Percentiles rank a stretch among this genome's conserved stretches.
Evolutionary conservation across 2,113 vertebrate species (phyloP).

Genomic region (Brienomyrus brachyistius): DNA sequence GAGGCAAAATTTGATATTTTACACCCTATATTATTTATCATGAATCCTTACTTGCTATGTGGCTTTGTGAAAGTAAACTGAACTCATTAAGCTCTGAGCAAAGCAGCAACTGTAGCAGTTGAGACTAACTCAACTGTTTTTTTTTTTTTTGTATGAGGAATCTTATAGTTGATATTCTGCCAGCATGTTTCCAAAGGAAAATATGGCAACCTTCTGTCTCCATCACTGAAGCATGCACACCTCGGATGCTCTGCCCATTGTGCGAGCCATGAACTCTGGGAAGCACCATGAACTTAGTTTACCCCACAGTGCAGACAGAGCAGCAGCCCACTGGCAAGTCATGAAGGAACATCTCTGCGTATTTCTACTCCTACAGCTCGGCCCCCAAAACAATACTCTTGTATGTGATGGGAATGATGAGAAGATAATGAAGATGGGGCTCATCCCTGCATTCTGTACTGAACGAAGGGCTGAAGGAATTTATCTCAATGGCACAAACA

Average conservation of each 20-base stretch:
- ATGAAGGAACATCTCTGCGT: conserved; percentile 28
- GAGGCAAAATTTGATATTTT: neutral
- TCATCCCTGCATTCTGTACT: conserved; percentile 22
- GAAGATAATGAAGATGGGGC: conserved; percentile 32
- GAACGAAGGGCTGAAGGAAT: conserved; percentile 40
- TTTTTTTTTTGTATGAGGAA: neutral
- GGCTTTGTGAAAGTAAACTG: neutral
- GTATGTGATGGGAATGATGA: conserved; percentile 33
- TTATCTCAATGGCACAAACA: conserved; percentile 46
- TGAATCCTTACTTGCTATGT: neutral
- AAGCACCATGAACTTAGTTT: conserved; percentile 59
- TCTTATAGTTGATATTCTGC: conserved; percentile 29
- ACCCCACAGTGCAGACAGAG: conserved; percentile 29
- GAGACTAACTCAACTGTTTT: neutral
- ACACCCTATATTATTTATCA: neutral
- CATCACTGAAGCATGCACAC: conserved; percentile 17
- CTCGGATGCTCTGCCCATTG: conserved; percentile 22
- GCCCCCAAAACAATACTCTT: conserved; percentile 19
- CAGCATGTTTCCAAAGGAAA: conserved; percentile 50
- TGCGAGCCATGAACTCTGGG: conserved; percentile 55
- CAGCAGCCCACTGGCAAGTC: conserved; percentile 34
- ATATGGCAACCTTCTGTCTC: conserved; percentile 31
- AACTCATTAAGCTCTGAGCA: neutral
- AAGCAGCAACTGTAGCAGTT: neutral
- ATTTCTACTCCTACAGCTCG: conserved; percentile 30